phyloP scores from a whole-genome alignment of 2,888 invertebrate species.

The Taphrorychus bicolor region DNA sequence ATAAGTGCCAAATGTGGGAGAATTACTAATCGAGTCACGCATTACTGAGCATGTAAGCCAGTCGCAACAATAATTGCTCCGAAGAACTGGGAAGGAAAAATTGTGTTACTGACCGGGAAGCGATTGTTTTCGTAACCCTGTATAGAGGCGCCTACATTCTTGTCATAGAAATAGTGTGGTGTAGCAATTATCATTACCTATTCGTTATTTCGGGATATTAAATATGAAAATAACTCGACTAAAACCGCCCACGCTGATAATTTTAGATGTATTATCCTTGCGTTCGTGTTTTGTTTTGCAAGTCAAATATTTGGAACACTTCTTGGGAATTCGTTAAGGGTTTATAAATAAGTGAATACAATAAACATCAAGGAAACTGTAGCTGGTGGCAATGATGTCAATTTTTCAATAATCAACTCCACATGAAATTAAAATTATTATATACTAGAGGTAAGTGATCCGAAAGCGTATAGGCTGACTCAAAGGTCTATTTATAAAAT shows the following conservation, averaged over 20 bases:
- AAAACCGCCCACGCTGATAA: slow-evolving; percentile 16
- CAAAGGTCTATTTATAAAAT: background rate
- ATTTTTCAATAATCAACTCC: background rate
- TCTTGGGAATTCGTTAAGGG: slow-evolving; percentile 2
- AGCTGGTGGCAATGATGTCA: background rate
- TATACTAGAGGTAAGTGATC: too few species aligned
- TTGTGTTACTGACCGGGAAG: too few species aligned
- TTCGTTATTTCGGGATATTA: slow-evolving; percentile 7
- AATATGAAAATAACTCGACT: slow-evolving; percentile 15
- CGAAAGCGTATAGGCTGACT: background rate
- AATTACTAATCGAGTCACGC: background rate
- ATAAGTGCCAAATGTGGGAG: background rate
- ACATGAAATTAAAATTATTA: background rate
- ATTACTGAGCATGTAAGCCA: background rate
- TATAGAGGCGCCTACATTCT: slow-evolving; percentile 4
- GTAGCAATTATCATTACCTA: slow-evolving; percentile 3
- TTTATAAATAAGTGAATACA: slow-evolving; percentile 6
- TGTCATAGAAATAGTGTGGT: background rate
- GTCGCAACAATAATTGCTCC: background rate
- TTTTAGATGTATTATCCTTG: slow-evolving; percentile 19
- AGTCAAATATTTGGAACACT: slow-evolving; percentile 5
- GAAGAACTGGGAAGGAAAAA: background rate
- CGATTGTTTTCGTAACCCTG: too few species aligned
- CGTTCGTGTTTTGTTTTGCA: background rate
- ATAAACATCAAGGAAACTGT: background rate